Evolutionary conservation across 1,140 invertebrate species (phyloP).

Genomic region (Drosophila teissieri): DNA sequence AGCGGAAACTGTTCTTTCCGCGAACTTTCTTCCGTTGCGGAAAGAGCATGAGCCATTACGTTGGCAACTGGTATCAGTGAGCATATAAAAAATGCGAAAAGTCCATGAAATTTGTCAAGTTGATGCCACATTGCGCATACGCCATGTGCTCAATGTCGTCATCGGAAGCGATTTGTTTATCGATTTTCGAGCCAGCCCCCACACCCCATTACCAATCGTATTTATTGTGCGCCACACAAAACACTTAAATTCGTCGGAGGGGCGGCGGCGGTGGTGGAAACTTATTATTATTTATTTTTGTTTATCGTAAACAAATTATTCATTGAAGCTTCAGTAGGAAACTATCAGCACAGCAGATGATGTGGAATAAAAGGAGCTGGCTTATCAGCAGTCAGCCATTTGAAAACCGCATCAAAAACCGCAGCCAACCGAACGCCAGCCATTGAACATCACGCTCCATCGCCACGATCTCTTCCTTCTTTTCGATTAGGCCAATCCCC

Average conservation of each 20-base stretch:
- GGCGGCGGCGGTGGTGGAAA: not conserved
- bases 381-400: conserved; percentile 54
- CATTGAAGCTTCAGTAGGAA: no score
- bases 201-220: not conserved
- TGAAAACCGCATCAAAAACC: conserved; percentile 25
- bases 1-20: not conserved
- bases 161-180: conserved; percentile 74
- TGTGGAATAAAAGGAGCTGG: not conserved
- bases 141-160: conserved; percentile 71
- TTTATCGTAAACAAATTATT: no score
- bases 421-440: conserved; percentile 38
- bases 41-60: conserved; percentile 4
- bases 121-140: conserved; percentile 59
- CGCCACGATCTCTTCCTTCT: conserved; percentile 32
- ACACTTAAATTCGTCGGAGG: not conserved
- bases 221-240: conserved; percentile 7
- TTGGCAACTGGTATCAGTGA: conserved; percentile 1
- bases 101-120: not conserved
- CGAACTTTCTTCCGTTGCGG: not conserved
- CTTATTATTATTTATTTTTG: not conserved
- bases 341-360: not conserved
- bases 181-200: conserved; percentile 20
- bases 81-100: not conserved
- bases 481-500: conserved; percentile 15
- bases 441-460: conserved; percentile 18